phyloP scores from a whole-genome alignment of 2,888 invertebrate genomes.

The Conistra vaccinii region DNA sequence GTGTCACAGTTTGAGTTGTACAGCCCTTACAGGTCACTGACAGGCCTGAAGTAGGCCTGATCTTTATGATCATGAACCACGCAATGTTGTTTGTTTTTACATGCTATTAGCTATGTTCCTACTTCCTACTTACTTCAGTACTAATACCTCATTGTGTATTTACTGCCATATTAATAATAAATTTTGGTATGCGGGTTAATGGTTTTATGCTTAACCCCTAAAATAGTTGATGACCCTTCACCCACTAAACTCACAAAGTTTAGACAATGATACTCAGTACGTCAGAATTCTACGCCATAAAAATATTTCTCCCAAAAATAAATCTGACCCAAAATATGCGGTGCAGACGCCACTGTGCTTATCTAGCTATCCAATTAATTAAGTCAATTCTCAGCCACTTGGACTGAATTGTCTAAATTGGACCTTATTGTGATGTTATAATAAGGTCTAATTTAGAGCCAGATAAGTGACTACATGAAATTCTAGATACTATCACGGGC shows the following conservation, averaged over 20 bases:
- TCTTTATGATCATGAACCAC: slow-evolving; percentile 37
- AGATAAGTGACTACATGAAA: neutral
- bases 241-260: neutral
- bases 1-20: neutral
- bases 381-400: neutral
- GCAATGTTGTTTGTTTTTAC: slow-evolving; percentile 45
- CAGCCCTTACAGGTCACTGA: neutral
- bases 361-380: neutral
- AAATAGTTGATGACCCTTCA: neutral
- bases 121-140: slow-evolving; percentile 1
- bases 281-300: neutral
- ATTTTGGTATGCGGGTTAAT: neutral
- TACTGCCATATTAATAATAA: neutral
- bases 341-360: neutral
- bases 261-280: neutral
- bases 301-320: neutral
- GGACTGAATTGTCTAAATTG: neutral
- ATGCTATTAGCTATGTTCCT: slow-evolving; percentile 6
- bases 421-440: neutral
- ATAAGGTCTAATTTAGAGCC: too few species aligned
- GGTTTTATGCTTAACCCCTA: neutral
- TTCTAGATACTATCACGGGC: neutral
- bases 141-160: neutral
- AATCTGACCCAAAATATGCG: neutral
- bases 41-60: slow-evolving; percentile 18